Percentiles rank a stretch among this genome's conserved stretches.
Evolutionary conservation across 2,888 invertebrate genomes (phyloP).

Genomic region (Scaptomyza cyrtandrae): DNA sequence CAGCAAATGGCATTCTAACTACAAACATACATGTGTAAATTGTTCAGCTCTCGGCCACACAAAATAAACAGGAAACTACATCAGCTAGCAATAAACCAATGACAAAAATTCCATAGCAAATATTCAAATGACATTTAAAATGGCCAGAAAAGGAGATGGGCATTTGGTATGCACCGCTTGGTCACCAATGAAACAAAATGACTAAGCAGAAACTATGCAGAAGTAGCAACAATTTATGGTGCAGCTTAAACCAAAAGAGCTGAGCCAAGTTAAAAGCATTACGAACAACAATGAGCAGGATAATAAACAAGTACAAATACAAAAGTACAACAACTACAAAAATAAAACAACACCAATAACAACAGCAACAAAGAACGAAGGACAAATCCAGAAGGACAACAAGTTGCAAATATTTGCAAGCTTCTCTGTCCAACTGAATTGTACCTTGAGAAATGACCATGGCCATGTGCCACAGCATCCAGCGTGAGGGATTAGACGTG

Average conservation of each 20-base stretch:
- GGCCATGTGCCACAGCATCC: slow-evolving; percentile 15
- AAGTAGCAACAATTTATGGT: slow-evolving; percentile 65
- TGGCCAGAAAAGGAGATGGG: slow-evolving; percentile 19
- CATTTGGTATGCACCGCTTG: slow-evolving; percentile 10
- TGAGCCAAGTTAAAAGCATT: slow-evolving; percentile 71
- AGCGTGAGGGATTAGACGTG: not conserved
- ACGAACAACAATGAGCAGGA: slow-evolving; percentile 67
- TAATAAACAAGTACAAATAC: slow-evolving; percentile 69
- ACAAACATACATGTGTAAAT: slow-evolving; percentile 5
- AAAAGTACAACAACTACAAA: slow-evolving; percentile 24
- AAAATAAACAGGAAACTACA: slow-evolving; percentile 35
- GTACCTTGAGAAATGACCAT: slow-evolving; percentile 63
- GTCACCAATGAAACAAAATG: slow-evolving; percentile 25
- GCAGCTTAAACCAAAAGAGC: slow-evolving; percentile 69
- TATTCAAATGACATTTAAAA: slow-evolving; percentile 47
- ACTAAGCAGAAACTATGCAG: slow-evolving; percentile 49
- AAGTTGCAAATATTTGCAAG: slow-evolving; percentile 71
- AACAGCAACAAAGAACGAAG: slow-evolving; percentile 15
- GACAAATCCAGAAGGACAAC: slow-evolving; percentile 56
- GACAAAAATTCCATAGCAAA: slow-evolving; percentile 48
- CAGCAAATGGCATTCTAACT: not conserved
- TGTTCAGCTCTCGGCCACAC: not conserved
- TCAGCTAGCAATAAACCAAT: slow-evolving; percentile 34
- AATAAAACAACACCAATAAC: slow-evolving; percentile 14
- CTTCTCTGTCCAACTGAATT: slow-evolving; percentile 53